Evolutionary conservation across 2,888 invertebrate species (phyloP).

Genomic region (Leptinotarsa juncta): DNA sequence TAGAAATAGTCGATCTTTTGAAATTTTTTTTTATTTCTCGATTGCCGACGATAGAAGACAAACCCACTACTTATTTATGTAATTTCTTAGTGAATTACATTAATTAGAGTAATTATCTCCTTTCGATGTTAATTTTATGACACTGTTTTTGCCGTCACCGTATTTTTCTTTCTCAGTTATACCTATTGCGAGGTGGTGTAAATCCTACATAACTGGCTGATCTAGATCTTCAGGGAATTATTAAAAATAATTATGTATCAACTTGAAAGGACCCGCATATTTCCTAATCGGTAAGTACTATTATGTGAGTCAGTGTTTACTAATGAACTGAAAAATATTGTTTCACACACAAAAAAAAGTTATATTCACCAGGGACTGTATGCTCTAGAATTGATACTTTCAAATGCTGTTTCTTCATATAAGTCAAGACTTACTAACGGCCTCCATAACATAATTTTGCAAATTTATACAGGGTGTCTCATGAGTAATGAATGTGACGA

Average conservation of each 20-base stretch:
- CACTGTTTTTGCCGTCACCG: conserved; percentile 1
- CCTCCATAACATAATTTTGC: too few relatives aligned
- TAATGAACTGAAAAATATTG: too few relatives aligned
- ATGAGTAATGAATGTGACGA: too few relatives aligned
- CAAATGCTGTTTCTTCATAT: too few relatives aligned
- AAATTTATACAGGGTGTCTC: too few relatives aligned
- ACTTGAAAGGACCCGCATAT: background rate
- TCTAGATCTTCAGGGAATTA: background rate
- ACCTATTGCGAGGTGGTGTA: background rate
- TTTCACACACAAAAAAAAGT: too few relatives aligned
- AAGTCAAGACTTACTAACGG: too few relatives aligned
- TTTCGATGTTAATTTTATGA: conserved; percentile 7
- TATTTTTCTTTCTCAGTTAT: conserved; percentile 1
- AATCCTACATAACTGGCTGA: background rate
- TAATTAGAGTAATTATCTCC: conserved; percentile 8
- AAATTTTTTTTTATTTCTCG: conserved; percentile 19
- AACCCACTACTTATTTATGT: conserved; percentile 14
- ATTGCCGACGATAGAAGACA: conserved; percentile 7
- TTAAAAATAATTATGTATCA: background rate
- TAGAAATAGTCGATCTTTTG: background rate
- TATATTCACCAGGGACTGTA: too few relatives aligned
- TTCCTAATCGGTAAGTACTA: background rate
- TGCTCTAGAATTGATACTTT: too few relatives aligned
- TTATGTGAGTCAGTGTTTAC: too few relatives aligned
- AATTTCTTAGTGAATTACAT: conserved; percentile 4